Base-by-base conservation (phyloP, 2,888 invertebrate genomes). In the Apotomis capreana region DNA sequence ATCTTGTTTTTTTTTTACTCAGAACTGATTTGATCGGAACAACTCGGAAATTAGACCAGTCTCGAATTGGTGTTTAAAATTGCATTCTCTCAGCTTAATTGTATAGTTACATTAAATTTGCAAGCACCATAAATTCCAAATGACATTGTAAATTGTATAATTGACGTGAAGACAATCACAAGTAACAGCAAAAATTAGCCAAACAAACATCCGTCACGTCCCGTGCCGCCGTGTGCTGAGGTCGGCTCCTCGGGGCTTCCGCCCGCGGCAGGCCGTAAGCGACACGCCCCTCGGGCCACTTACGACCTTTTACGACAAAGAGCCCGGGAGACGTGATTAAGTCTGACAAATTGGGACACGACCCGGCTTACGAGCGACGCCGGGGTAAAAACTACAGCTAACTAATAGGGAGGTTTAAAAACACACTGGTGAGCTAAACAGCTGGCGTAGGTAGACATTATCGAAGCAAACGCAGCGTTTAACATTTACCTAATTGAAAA, bases 341-440 rank as follows among this genome's bases (percentile, higher is more conserved):
- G 61, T 26, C 12, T 61, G 61, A 61, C 61, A 61, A 36, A 61
- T 61, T 61, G 49, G 44, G 36, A 49, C 49, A 61, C 3, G 61
- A 49, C 61, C 61, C 36, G 36, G 26, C 61, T 61, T 61, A 51
- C 12, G 9, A 9, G 15, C 15, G 12, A 8, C 40, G 12, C 3
- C 37, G 40, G 15, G 10, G 44, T 9, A 44, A 40, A 13, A 59
- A 46, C 60, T 13, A 10, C 10, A 46, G 15, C 4, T 9, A 49
- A 9, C 49, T 49, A 49, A 49, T 49, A 49, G 9, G 49, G 2
- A 49, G 49, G 9, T 49, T 49, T 49, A 10, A 10, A 10, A 49
- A 49, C 49, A 49, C 10, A 9, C 49, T 49, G 49, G 49, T 9
- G 49, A 49, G 49, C 49, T 49, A 26, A 26, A 26, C 9, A 49